Conservation (phyloP, 1,140 invertebrate species). For the Neuroterus valhalla region DNA sequence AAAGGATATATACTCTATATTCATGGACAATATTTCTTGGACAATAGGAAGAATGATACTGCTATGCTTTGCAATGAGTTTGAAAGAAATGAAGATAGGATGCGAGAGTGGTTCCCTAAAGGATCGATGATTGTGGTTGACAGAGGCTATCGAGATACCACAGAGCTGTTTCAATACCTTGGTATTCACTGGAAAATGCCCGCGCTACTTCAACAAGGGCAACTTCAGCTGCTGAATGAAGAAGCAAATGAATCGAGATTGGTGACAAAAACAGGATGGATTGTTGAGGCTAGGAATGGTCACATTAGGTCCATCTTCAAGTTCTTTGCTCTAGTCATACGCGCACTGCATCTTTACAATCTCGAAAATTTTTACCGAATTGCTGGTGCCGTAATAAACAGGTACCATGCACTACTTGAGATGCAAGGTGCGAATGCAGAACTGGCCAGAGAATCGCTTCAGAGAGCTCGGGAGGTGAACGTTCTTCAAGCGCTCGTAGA, state of each 20-base stretch:
- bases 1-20: constrained; percentile 7
- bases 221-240: constrained; percentile 23
- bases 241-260: constrained; percentile 30
- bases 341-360: constrained; percentile 21
- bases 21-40: no score
- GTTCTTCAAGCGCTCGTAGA: no score
- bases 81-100: no score
- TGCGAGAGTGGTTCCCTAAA: constrained; percentile 31
- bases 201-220: not conserved
- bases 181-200: no score
- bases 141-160: no score
- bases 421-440: no score
- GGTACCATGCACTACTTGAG: not conserved
- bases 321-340: not conserved
- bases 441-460: no score
- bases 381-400: no score
- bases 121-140: constrained; percentile 33
- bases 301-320: constrained; percentile 25
- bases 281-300: no score
- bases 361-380: no score
- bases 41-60: constrained; percentile 25
- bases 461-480: no score
- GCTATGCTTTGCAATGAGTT: not conserved
- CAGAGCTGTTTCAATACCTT: not conserved
- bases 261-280: no score